Conservation (phyloP, 1,140 invertebrate genomes). For the Drosophila ironensis region DNA sequence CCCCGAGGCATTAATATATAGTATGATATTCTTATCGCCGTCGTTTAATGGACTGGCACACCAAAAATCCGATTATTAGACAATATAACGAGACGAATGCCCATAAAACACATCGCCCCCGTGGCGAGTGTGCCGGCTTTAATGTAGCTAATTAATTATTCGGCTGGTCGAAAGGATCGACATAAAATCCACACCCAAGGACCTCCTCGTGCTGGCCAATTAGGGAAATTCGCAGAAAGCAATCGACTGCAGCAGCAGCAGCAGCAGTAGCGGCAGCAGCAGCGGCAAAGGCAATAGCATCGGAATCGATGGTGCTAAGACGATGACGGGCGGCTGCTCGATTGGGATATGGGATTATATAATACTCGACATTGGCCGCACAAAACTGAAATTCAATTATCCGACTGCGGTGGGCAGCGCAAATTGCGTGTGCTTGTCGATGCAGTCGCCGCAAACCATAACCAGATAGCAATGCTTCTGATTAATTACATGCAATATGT, state of each 20-base stretch:
- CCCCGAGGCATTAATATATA: background rate
- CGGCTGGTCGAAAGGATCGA: conserved; percentile 32
- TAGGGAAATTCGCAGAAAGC: conserved; percentile 16
- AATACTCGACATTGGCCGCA: background rate
- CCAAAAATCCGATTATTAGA: conserved; percentile 44
- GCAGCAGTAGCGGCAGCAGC: conserved; percentile 35
- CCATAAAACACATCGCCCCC: conserved; percentile 56
- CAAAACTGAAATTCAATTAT: conserved; percentile 57
- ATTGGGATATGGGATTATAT: conserved; percentile 3
- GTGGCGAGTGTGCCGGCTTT: conserved; percentile 29
- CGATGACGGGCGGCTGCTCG: background rate
- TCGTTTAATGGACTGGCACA: conserved; percentile 23
- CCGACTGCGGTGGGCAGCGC: conserved; percentile 33
- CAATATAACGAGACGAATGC: conserved; percentile 19
- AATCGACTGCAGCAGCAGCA: conserved; percentile 34
- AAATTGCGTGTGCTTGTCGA: conserved; percentile 43
- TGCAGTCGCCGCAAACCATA: conserved; percentile 42
- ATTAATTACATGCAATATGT: conserved; percentile 76
- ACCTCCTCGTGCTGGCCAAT: conserved; percentile 4
- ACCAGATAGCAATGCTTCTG: conserved; percentile 42
- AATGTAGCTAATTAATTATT: conserved; percentile 58
- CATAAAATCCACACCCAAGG: conserved; percentile 31
- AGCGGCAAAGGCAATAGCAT: background rate
- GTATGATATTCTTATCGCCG: conserved; percentile 9
- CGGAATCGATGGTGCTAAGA: background rate